Base-by-base conservation (phyloP, 2,797 vertebrate species). In the Gymnothorax javanicus region DNA sequence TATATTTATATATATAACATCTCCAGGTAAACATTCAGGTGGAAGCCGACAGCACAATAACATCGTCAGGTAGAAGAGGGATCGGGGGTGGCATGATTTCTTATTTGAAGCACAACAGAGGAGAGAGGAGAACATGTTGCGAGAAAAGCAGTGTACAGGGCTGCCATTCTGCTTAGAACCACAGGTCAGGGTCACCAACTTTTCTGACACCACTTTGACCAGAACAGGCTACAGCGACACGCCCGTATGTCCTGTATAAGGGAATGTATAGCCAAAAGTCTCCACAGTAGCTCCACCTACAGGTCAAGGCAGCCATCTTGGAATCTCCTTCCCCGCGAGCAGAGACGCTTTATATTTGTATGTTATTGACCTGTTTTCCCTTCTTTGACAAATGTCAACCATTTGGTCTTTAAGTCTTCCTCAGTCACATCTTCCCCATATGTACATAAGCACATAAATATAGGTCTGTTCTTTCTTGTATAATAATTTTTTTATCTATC, bases 401-500 rank as follows among this genome's bases (percentile, higher is more conserved):
- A 75, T 91, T 92, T 93, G 90, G 91, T 95, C 91, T 87, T 84
- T 56, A n/a, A 62, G 60, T 67, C 33, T 82, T 84, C 67, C 86
- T 84, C 82, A 84, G 56, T 62, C 67, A 57, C 57, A 75, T 92
- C 91, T 82, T 91, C 91, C 91, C 90, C 93, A 54, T 67, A 92
- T 89, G 93, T 94, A 94, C 94, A 95, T 84, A 89, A 86, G 93
- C 94, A 94, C 94, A 95, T 84, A 89, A 86, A 87, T 82, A 94
- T 85, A 94, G 93, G 62, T 79, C 58, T 50, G 62, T 58, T 12
- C 33, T 95, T 95, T 93, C 94, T 94, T 93, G 93, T 94, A 95
- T 95, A 95, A 95, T 95, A 94, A 94, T 94, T 94, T 69, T 87
- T 95, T 90, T 23, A 75, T 91, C 92, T 94, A 92, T 95, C 91